These are phyloP conservation scores for Myrmophylax atrothorax DNA, from an alignment of 2,113 vertebrate species.

Conservation along the genomic window DNA sequence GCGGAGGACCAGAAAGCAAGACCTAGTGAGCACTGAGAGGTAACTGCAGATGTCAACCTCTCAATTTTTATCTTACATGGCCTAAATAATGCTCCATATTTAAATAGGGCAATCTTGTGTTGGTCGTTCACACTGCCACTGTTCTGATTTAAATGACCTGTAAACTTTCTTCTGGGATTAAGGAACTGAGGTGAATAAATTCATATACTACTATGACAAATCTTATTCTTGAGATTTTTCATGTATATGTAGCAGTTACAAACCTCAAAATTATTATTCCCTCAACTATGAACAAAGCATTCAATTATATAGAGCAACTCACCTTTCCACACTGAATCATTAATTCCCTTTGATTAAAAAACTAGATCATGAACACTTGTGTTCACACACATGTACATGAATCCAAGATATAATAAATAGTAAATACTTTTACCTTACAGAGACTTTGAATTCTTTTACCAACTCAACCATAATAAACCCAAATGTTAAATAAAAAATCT, in stretches of 20 bases:
- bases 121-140: not conserved
- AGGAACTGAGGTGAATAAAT: not conserved
- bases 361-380: not conserved
- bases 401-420: not conserved
- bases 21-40: not conserved
- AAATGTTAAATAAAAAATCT: not conserved
- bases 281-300: not conserved
- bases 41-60: not conserved
- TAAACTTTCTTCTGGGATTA: not conserved
- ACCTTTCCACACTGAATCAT: not conserved
- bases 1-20: not conserved
- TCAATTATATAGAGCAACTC: not conserved
- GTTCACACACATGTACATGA: not conserved
- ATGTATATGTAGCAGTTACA: not conserved
- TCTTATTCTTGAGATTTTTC: not conserved
- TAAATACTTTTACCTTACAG: not conserved
- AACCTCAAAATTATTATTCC: not conserved
- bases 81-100: not conserved
- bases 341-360: not conserved
- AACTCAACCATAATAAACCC: not conserved
- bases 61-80: not conserved
- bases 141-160: not conserved
- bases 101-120: not conserved
- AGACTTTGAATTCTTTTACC: not conserved
- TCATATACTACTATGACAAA: not conserved